phyloP scores from a whole-genome alignment of 2,113 vertebrate genomes.

The Heliornis fulica region DNA sequence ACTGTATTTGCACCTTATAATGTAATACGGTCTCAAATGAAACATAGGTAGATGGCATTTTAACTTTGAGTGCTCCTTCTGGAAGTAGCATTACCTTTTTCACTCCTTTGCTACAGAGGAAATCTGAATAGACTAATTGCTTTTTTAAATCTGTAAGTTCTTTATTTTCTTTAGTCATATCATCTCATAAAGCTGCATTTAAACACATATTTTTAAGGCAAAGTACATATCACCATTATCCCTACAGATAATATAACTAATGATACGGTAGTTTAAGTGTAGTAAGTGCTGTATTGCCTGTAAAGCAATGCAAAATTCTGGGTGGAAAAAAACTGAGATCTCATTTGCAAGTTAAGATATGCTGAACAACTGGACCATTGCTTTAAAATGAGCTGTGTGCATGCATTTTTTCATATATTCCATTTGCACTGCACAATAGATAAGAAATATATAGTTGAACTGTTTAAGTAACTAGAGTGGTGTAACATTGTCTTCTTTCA shows the following conservation, averaged over 20 bases:
- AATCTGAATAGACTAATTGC: neutral
- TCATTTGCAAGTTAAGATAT: neutral
- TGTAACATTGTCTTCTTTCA: neutral
- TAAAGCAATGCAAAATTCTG: neutral
- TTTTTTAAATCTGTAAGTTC: neutral
- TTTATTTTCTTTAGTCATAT: neutral
- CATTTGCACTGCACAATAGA: neutral
- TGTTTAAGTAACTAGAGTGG: neutral
- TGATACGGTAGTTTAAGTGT: neutral
- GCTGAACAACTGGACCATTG: neutral
- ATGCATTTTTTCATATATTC: neutral
- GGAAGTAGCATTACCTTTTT: neutral
- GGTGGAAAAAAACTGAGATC: neutral
- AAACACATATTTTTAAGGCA: neutral
- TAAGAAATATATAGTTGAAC: neutral
- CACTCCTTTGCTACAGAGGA: neutral
- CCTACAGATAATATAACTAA: neutral
- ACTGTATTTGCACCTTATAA: constrained; percentile 36
- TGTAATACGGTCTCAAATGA: neutral
- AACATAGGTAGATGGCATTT: neutral
- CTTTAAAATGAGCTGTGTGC: neutral
- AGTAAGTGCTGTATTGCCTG: neutral
- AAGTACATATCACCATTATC: neutral
- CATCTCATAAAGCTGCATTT: neutral
- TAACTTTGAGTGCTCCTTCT: neutral